Evolutionary conservation across 1,140 invertebrate species (phyloP).

Genomic region (Lethrus apterus): DNA sequence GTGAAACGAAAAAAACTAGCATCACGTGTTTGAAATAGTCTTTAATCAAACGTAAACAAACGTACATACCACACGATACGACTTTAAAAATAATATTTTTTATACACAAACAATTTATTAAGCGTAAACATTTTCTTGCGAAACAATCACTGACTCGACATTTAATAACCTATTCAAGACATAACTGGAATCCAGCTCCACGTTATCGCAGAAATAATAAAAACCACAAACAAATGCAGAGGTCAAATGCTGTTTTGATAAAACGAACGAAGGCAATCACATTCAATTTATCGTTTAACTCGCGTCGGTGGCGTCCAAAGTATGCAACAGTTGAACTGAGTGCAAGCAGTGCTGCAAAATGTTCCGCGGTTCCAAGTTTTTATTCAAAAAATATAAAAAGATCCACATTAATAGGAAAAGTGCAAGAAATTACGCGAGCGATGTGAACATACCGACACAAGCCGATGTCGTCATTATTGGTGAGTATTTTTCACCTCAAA

Average conservation of each 20-base stretch:
- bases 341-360: conserved; percentile 1
- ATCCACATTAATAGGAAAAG: not conserved
- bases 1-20: too few relatives aligned
- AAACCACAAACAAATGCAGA: conserved; percentile 3
- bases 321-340: conserved; percentile 6
- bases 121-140: too few relatives aligned
- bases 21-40: too few relatives aligned
- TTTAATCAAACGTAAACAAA: too few relatives aligned
- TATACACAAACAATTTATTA: too few relatives aligned
- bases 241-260: conserved; percentile 13
- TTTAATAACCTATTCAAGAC: too few relatives aligned
- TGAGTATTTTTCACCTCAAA: conserved; percentile 19
- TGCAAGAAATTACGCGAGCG: conserved; percentile 1
- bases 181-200: too few relatives aligned
- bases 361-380: not conserved
- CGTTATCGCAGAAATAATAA: too few relatives aligned
- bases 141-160: too few relatives aligned
- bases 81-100: too few relatives aligned
- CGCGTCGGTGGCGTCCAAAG: conserved; percentile 1
- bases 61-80: too few relatives aligned
- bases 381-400: not conserved
- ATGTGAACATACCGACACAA: conserved; percentile 23
- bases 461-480: conserved; percentile 39
- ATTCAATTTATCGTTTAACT: conserved; percentile 12
- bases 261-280: conserved; percentile 6